Evolutionary conservation across 2,797 vertebrate genomes (phyloP).

Genomic region (Xyrichtys novacula): DNA sequence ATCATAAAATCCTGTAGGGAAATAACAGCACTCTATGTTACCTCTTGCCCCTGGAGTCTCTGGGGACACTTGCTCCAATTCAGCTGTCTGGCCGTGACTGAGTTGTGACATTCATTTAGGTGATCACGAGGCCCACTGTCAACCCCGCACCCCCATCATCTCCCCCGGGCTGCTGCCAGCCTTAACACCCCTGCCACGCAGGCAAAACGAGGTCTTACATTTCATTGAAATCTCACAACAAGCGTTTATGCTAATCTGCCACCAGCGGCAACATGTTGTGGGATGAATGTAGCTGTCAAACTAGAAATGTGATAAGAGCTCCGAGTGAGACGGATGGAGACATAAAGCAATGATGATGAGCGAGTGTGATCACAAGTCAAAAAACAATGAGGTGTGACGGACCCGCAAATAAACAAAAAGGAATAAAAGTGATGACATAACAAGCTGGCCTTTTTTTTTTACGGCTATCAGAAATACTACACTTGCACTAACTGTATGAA

Average conservation of each 20-base stretch:
- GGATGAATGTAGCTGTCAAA: conserved; percentile 53
- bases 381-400: conserved; percentile 16
- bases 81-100: conserved; percentile 45
- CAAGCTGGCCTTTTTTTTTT: neutral
- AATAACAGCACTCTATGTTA: conserved; percentile 38
- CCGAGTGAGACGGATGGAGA: conserved; percentile 39
- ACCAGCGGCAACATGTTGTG: conserved; percentile 35
- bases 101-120: conserved; percentile 68
- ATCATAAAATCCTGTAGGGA: conserved; percentile 43
- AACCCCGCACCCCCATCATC: neutral
- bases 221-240: conserved; percentile 53
- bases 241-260: conserved; percentile 52
- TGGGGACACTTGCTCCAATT: conserved; percentile 18
- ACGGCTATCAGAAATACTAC: neutral
- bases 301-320: conserved; percentile 42
- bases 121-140: conserved; percentile 35
- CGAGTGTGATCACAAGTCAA: conserved; percentile 7
- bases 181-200: conserved; percentile 23
- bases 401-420: conserved; percentile 14
- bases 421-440: neutral
- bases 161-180: conserved; percentile 12
- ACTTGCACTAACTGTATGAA: neutral
- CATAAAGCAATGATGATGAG: conserved; percentile 23
- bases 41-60: conserved; percentile 37
- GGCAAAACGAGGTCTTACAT: conserved; percentile 37